These are phyloP conservation scores for Microtus oregoni DNA, from an alignment of 2,113 vertebrate species.

Conservation along the genomic window DNA sequence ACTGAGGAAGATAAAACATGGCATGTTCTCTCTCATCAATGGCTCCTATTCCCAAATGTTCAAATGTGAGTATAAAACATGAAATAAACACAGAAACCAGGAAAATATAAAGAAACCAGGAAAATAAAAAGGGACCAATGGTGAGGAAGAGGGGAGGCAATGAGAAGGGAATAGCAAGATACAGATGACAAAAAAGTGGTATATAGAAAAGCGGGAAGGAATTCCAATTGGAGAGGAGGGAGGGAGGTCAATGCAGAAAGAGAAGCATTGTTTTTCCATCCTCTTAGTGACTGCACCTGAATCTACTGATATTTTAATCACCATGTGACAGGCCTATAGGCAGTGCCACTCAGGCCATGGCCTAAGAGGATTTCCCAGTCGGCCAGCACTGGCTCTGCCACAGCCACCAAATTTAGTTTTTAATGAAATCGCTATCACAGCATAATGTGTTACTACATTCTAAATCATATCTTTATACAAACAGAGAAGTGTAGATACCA, in stretches of 20 bases:
- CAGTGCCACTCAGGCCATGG: no score
- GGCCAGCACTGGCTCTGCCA: no score
- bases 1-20: neutral
- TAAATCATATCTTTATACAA: neutral
- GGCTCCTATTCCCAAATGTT: neutral
- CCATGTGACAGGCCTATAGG: no score
- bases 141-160: neutral
- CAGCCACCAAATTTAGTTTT: no score
- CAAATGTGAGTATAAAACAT: neutral
- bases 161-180: neutral
- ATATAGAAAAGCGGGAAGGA: neutral
- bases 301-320: no score
- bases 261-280: neutral
- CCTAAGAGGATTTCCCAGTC: no score
- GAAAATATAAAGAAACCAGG: neutral
- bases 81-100: neutral
- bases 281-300: no score
- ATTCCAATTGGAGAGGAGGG: neutral
- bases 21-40: neutral
- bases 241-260: neutral
- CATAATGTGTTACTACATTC: neutral
- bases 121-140: neutral
- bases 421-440: no score
- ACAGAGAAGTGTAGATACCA: neutral
- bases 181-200: neutral